Base-by-base conservation (phyloP, 2,113 vertebrate species). In the Tringa solitaria region DNA sequence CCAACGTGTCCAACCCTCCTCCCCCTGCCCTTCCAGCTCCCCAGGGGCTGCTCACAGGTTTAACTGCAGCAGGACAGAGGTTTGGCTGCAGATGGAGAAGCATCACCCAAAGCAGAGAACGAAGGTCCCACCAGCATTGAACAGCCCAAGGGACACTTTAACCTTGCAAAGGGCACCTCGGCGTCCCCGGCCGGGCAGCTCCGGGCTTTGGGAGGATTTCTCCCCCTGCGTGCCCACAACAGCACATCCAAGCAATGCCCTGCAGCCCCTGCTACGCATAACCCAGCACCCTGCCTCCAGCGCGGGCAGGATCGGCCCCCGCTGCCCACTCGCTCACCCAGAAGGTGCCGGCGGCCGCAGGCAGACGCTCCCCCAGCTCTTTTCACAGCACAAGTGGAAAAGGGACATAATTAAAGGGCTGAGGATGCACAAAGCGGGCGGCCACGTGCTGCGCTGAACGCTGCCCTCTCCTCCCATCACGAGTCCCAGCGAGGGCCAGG, bases 331-430 rank as follows among this genome's bases (percentile, higher is more conserved):
- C 8, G 0, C 43, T 32, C 41, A 69, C 54, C 84, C 81, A 96
- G 87, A 73, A 91, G 87, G 89, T 84, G 79, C 69, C 9, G 2
- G 59, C 4, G 30, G 84, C 77, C 8, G 1, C 10, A 6, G 83
- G 56, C 64, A 54, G 84, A 59, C 0, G 1, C 26, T 81, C 53
- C 76, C 76, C 69, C 56, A 8, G 89, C 89, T 45, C 87, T 82
- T 78, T 89, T 14, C 81, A 87, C 77, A 75, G 83, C 17, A 4
- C 72, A n/a, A 77, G 91, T 46, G 84, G 89, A 23, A 83, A 75
- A 72, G 65, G 87, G 53, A 70, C 39, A 89, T 48, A 91, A 96
- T 87, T 7, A 95, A 97, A 96, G 81, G 94, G 95, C 95, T 96
- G 90, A 96, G 93, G 86, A 57, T 76, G 95, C 96, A 95, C 89